Conservation (phyloP, 2,113 vertebrate genomes). For the Lophotis ruficrista region DNA sequence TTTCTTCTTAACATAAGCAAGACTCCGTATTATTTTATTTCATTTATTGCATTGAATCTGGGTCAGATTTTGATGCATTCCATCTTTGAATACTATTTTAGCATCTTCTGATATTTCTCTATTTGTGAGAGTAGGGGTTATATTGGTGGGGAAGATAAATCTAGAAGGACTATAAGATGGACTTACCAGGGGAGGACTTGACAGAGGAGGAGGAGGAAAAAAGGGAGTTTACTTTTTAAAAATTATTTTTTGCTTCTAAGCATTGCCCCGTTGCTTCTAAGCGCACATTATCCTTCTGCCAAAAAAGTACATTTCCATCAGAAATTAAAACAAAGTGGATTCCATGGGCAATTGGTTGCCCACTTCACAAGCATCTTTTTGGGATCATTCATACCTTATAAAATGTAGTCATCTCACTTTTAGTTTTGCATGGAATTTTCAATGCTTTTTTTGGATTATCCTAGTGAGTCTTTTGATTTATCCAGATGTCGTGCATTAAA, state of each 20-base stretch:
- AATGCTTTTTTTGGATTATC: not conserved
- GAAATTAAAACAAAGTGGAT: not conserved
- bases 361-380: not conserved
- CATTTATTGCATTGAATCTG: not conserved
- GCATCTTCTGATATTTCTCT: not conserved
- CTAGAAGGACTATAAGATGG: not conserved
- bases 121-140: not conserved
- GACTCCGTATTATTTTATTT: not conserved
- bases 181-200: not conserved
- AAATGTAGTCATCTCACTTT: not conserved
- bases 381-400: not conserved
- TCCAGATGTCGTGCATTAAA: not conserved
- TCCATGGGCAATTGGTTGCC: not conserved
- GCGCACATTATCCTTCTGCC: fast-evolving
- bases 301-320: not conserved
- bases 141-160: not conserved
- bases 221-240: not conserved
- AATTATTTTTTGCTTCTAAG: not conserved
- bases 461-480: not conserved
- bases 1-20: not conserved
- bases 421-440: not conserved
- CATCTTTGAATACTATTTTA: not conserved
- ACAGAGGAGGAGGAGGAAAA: not conserved
- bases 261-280: not conserved
- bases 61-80: not conserved